phyloP scores from a whole-genome alignment of 2,888 invertebrate species.

The Muscina levida region DNA sequence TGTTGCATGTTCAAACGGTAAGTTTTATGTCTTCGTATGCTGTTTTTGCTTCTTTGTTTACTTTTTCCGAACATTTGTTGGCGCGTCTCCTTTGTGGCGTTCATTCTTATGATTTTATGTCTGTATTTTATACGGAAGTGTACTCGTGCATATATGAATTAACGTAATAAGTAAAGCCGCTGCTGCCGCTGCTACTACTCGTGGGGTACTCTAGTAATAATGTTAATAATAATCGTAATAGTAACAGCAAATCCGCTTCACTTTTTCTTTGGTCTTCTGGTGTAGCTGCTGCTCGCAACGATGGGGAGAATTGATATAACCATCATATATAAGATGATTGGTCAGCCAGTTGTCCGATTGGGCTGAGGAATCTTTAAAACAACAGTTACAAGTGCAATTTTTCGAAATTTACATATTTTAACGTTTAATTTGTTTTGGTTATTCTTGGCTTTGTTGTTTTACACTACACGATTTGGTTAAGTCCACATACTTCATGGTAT shows the following conservation, averaged over 20 bases:
- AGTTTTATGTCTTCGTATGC: constrained; percentile 41
- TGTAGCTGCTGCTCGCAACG: no score
- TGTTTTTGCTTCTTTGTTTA: not conserved
- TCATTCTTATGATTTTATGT: constrained; percentile 42
- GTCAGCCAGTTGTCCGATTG: not conserved
- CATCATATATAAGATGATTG: no score
- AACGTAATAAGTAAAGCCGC: not conserved
- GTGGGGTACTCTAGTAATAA: no score
- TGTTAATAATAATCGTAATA: not conserved
- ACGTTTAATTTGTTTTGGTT: constrained; percentile 1
- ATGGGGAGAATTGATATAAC: no score
- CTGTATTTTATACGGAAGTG: constrained; percentile 21
- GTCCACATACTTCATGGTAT: not conserved
- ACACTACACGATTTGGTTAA: not conserved
- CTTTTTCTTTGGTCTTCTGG: constrained; percentile 40
- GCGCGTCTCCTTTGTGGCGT: not conserved
- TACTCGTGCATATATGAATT: constrained; percentile 46
- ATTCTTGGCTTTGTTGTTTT: constrained; percentile 10
- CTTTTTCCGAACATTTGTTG: not conserved
- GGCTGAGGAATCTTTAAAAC: not conserved
- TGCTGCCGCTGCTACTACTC: not conserved
- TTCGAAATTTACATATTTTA: constrained; percentile 33
- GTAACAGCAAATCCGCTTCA: constrained; percentile 43
- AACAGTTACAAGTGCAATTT: constrained; percentile 46
- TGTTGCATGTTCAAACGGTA: constrained; percentile 61